phyloP scores from a whole-genome alignment of 2,113 vertebrate genomes.

The Accipiter cooperii region DNA sequence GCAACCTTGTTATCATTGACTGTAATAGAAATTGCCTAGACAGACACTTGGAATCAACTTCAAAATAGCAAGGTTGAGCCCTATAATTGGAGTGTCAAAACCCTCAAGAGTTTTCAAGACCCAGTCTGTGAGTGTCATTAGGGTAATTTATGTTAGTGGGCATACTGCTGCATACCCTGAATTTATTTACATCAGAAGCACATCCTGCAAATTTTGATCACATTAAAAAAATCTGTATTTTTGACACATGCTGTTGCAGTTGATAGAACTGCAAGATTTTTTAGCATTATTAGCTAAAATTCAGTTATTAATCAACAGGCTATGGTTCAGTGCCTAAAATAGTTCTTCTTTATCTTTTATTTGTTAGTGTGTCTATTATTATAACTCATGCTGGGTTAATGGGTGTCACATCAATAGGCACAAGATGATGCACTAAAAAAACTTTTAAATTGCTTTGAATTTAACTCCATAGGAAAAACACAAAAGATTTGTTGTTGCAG shows the following conservation, averaged over 20 bases:
- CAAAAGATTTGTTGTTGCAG: background rate
- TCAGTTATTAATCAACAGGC: background rate
- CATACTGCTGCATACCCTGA: background rate
- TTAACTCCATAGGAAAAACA: background rate
- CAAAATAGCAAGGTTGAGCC: background rate
- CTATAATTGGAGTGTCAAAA: background rate
- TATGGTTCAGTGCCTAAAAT: background rate
- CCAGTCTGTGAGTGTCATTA: background rate
- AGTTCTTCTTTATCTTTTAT: background rate
- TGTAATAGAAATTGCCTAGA: background rate
- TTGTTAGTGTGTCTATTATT: background rate
- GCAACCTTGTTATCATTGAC: background rate
- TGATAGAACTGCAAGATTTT: background rate
- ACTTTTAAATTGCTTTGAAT: background rate
- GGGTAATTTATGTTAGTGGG: background rate
- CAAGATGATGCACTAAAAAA: background rate
- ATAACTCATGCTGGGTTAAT: background rate
- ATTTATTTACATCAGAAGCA: background rate
- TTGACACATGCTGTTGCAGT: background rate
- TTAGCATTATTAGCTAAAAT: conserved; percentile 3
- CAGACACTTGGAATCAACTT: background rate
- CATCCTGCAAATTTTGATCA: background rate
- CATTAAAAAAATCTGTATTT: background rate
- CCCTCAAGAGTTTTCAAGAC: background rate
- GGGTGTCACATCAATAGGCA: background rate